Conservation (phyloP, 1,140 invertebrate genomes). For the Drosophila arizonae region DNA sequence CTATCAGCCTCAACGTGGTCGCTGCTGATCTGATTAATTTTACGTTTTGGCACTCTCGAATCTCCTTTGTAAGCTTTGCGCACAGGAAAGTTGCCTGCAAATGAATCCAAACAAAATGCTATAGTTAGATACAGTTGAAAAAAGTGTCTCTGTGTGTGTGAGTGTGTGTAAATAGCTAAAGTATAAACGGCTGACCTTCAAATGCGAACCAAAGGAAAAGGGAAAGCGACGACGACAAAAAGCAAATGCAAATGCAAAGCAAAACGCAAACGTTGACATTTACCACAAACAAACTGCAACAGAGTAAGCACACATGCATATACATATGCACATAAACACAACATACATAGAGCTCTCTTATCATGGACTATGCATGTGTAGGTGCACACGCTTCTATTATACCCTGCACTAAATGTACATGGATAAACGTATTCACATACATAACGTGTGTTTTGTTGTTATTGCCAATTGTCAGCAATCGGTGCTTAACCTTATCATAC, state of each 20-base stretch:
- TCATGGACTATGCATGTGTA: no score
- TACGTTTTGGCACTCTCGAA: slow-evolving; percentile 46
- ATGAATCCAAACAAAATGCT: slow-evolving; percentile 3
- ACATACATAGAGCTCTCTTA: background rate
- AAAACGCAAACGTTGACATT: slow-evolving; percentile 18
- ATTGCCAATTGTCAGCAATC: no score
- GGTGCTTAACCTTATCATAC: no score
- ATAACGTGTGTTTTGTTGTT: no score
- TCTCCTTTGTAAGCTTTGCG: slow-evolving; percentile 45
- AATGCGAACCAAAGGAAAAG: slow-evolving; percentile 47
- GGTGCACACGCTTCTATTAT: no score
- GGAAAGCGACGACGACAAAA: slow-evolving; percentile 51
- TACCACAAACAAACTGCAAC: slow-evolving; percentile 26
- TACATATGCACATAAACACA: slow-evolving; percentile 6
- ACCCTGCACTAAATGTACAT: no score
- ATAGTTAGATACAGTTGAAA: slow-evolving; percentile 42
- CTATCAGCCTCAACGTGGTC: slow-evolving; percentile 22
- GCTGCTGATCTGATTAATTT: slow-evolving; percentile 33
- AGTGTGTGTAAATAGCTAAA: slow-evolving; percentile 28
- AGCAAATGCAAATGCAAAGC: background rate
- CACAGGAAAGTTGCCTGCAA: slow-evolving; percentile 43
- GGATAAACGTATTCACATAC: no score
- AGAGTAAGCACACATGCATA: slow-evolving; percentile 2
- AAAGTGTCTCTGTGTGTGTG: background rate
- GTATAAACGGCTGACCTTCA: slow-evolving; percentile 61